These are phyloP conservation scores for Clitarchus hookeri DNA, from an alignment of 2,888 invertebrate genomes.

Conservation along the genomic window DNA sequence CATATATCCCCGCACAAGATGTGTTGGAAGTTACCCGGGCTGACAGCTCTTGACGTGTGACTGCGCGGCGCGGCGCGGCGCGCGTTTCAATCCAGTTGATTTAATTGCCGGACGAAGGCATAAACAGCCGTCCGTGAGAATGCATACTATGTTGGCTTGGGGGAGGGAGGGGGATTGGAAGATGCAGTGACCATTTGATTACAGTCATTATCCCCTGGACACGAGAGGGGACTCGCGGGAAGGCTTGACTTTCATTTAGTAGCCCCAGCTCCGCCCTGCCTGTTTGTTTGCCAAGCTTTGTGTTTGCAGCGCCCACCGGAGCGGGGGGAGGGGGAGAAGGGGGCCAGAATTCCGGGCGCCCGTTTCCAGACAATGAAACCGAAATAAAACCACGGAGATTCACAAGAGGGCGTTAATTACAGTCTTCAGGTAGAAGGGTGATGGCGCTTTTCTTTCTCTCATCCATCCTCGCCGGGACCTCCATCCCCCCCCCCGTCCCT, in stretches of 20 bases:
- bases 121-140: not conserved
- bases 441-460: constrained; percentile 27
- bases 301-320: not conserved
- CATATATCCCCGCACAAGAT: too few species aligned
- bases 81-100: not conserved
- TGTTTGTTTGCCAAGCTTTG: constrained; percentile 22
- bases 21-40: not conserved
- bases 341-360: not conserved
- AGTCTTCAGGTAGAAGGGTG: constrained; percentile 28
- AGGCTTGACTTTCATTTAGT: constrained; percentile 11
- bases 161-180: not conserved
- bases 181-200: constrained; percentile 24
- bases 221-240: not conserved
- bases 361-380: constrained; percentile 18
- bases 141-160: not conserved
- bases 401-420: constrained; percentile 39
- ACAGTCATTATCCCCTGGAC: constrained; percentile 21
- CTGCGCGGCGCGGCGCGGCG: not conserved
- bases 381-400: constrained; percentile 24
- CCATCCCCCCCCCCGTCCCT: not conserved
- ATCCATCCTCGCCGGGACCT: not conserved
- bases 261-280: not conserved
- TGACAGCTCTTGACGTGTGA: not conserved
- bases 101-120: not conserved
- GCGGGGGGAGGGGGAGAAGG: too few species aligned